Conservation (phyloP, 2,797 vertebrate genomes). For the Phrynocephalus guinanensis region DNA sequence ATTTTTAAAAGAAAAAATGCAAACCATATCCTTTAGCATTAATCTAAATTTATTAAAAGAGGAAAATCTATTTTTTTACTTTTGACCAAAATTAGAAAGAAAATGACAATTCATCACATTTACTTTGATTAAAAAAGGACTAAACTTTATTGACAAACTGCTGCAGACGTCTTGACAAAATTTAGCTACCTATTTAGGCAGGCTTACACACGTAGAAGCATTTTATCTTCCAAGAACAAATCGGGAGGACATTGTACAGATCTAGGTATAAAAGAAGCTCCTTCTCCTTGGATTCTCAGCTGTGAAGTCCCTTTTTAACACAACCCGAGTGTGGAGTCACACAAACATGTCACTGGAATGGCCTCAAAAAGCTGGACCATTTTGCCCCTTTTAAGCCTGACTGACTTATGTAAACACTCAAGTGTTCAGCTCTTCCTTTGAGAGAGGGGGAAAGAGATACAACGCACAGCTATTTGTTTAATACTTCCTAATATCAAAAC, state of each 20-base stretch:
- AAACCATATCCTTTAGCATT: constrained; percentile 88
- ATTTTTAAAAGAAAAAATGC: constrained; percentile 59
- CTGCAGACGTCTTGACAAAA: constrained; percentile 95
- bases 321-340: constrained; percentile 80
- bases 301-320: constrained; percentile 98
- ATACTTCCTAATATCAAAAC: constrained; percentile 66
- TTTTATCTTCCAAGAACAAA: constrained; percentile 87
- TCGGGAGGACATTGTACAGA: constrained; percentile 96
- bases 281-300: constrained; percentile 81
- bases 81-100: constrained; percentile 81
- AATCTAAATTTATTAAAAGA: constrained; percentile 81
- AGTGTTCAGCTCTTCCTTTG: constrained; percentile 40
- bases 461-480: constrained; percentile 64
- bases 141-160: constrained; percentile 99
- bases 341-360: constrained; percentile 67
- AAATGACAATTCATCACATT: constrained; percentile 96
- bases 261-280: constrained; percentile 91
- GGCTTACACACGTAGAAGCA: constrained; percentile 98
- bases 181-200: constrained; percentile 99
- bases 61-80: constrained; percentile 84
- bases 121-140: constrained; percentile 98
- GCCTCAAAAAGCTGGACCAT: constrained; percentile 43
- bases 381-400: constrained; percentile 53
- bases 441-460: constrained; percentile 58
- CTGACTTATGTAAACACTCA: constrained; percentile 59